Evolutionary conservation across 2,888 invertebrate genomes (phyloP).

Genomic region (Onchidella celtica): DNA sequence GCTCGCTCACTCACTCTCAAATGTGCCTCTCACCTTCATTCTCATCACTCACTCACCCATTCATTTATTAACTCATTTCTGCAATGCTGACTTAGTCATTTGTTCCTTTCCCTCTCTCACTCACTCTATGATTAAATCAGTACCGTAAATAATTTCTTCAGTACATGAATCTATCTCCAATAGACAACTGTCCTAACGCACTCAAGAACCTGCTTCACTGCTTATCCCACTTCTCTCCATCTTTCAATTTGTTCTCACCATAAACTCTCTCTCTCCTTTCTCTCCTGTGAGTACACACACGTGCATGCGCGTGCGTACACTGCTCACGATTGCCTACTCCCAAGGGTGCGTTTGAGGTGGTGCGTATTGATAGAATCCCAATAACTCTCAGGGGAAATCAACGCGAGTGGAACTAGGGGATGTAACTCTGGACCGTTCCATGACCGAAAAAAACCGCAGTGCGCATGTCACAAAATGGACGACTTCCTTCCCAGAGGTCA

Average conservation of each 20-base stretch:
- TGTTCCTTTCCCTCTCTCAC: neutral
- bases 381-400: slow-evolving; percentile 35
- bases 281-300: neutral
- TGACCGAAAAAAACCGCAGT: slow-evolving; percentile 6
- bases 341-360: slow-evolving; percentile 61
- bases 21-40: neutral
- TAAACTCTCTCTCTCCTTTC: neutral
- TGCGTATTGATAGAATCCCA: slow-evolving; percentile 42
- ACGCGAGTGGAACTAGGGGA: slow-evolving; percentile 4
- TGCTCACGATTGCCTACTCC: slow-evolving; percentile 11
- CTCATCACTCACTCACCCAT: neutral
- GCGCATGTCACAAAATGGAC: slow-evolving; percentile 5
- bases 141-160: too few relatives aligned
- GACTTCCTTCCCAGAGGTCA: slow-evolving; percentile 14
- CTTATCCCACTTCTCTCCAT: slow-evolving; percentile 4
- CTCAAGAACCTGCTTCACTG: too few relatives aligned
- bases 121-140: too few relatives aligned
- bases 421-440: neutral
- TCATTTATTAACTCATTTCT: too few relatives aligned
- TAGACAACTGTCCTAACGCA: too few relatives aligned
- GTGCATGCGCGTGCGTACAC: neutral
- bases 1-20: too few relatives aligned
- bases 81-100: neutral
- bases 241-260: neutral
- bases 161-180: too few relatives aligned